These are phyloP conservation scores for Strix occidentalis DNA, from an alignment of 2,797 vertebrate species.

Conservation along the genomic window DNA sequence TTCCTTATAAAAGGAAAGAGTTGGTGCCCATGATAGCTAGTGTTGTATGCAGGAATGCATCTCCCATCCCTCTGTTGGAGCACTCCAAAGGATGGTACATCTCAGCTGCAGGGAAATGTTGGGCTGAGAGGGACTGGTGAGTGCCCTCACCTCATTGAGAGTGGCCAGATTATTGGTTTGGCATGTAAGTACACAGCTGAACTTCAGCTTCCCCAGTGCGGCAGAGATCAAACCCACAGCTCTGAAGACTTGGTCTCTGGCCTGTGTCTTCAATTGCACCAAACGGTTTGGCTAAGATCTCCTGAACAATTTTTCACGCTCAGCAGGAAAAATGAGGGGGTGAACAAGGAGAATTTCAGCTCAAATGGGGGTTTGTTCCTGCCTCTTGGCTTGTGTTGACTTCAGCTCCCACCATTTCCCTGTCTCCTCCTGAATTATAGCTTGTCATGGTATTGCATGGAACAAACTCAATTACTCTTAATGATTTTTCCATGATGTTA, in stretches of 20 bases:
- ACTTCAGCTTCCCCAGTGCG: not conserved
- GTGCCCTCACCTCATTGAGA: not conserved
- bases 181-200: not conserved
- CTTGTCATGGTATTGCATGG: not conserved
- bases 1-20: not conserved
- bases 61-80: not conserved
- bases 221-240: not conserved
- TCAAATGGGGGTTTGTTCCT: not conserved
- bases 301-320: not conserved
- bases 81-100: not conserved
- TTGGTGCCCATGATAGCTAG: not conserved
- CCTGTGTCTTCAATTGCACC: not conserved
- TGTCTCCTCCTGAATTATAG: constrained; percentile 17
- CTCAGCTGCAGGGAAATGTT: not conserved
- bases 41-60: not conserved
- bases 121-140: not conserved
- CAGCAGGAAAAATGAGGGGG: constrained; percentile 1
- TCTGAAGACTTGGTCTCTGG: not conserved
- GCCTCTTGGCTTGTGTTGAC: constrained; percentile 18
- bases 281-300: not conserved
- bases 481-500: constrained; percentile 15
- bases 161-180: not conserved
- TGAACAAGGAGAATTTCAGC: not conserved
- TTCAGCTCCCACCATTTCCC: constrained; percentile 20
- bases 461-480: not conserved